These are phyloP conservation scores for Enteromius anoplus DNA, from an alignment of 2,797 vertebrate genomes.

Conservation along the genomic window DNA sequence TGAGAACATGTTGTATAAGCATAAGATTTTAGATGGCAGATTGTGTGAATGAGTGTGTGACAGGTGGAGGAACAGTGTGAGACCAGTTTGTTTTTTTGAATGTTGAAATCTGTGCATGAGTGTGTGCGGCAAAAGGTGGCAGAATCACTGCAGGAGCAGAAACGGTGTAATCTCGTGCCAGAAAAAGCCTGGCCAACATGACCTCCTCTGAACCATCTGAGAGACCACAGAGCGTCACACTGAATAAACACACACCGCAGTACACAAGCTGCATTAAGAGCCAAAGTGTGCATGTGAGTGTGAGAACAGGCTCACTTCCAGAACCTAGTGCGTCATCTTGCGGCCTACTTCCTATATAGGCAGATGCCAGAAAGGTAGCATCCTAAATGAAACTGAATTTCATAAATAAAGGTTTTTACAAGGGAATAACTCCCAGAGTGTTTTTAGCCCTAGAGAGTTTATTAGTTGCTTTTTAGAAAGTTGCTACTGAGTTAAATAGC, in stretches of 20 bases:
- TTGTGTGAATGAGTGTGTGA: constrained; percentile 57
- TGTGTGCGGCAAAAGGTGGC: constrained; percentile 28
- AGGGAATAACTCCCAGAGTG: not conserved
- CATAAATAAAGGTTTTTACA: not conserved
- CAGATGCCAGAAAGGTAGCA: not conserved
- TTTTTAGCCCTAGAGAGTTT: not conserved
- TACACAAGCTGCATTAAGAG: not conserved
- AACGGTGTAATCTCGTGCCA: constrained; percentile 7
- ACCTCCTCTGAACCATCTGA: constrained; percentile 20
- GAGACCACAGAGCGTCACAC: constrained; percentile 2
- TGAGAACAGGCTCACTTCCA: not conserved
- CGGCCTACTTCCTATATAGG: not conserved
- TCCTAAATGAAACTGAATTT: not conserved
- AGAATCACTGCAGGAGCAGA: constrained; percentile 24
- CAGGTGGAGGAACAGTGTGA: not conserved
- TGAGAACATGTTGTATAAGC: not conserved
- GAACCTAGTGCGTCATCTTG: not conserved
- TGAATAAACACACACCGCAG: constrained; percentile 7
- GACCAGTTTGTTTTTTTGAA: constrained; percentile 61
- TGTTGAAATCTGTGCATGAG: constrained; percentile 5
- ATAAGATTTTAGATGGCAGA: not conserved
- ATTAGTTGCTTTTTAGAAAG: not conserved
- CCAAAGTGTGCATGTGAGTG: not conserved
- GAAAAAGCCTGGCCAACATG: constrained; percentile 21
- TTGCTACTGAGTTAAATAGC: not conserved